Evolutionary conservation across 2,113 vertebrate genomes (phyloP), one percentile per base, ranked within the genome.

Genomic region (Noturus placidus): DNA sequence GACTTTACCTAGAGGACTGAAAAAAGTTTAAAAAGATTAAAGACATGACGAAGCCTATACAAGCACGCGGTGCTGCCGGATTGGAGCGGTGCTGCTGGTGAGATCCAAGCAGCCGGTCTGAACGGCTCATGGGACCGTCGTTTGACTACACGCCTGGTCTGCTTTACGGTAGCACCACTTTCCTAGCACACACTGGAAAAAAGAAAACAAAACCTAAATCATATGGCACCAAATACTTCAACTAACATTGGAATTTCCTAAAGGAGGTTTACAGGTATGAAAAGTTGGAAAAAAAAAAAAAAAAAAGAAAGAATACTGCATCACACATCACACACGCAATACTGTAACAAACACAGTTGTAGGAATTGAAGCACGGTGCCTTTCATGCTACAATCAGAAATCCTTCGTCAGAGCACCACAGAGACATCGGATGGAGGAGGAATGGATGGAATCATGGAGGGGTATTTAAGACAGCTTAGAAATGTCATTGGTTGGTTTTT

Each of bases 1-100:
- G 96, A 96, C 96, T 96, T 97, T 96, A 97, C 97, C 97, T 99
- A 98, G 96, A 96, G 97, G 97, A 98, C 96, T 97, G 96, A 97
- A 97, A 98, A 98, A 97, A 97, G 97, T 96, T 92, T 93, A 92
- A 94, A 97, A 97, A 97, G 97, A 96, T 97, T 97, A 97, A 97
- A 97, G 85, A 84, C 78, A 97, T 97, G 97, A 98, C 97, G 98
- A 98, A 98, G 97, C 97, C 98, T 98, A 99, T 98, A 99, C 97
- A 98, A 98, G 97, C 98, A 98, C 97, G 95, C 96, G 97, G 96
- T 97, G 96, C 97, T 96, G 96, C 85, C 25, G 61, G 79, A 59
- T 59, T 57, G 7, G 70, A 88, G 54, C 87, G 86, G 86, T 83
- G 83, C 88, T 96, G 97, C 97, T 96, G 96, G 95, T 97, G 97